Evolutionary conservation across 23 tunicate genomes (phyloP), one percentile per base, ranked within the genome.

Genomic region (Oikopleura dioica): DNA sequence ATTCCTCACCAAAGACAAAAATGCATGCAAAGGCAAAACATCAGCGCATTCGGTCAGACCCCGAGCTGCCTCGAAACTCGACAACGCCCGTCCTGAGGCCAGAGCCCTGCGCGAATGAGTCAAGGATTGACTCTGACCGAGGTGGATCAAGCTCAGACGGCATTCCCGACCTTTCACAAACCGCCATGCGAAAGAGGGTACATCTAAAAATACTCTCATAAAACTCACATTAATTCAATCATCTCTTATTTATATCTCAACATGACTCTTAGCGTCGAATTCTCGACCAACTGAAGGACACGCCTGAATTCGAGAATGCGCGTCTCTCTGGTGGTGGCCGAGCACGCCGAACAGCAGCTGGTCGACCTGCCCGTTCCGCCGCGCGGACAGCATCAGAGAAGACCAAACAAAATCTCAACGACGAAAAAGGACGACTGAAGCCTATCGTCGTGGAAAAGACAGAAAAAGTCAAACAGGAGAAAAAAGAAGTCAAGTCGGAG

Each of bases 321-420:
- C 29, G 32, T 2, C 16, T 2, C 29, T 63, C 72, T 28, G 2
- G 30, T 2, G 26, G 5, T 2, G 72, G 72, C 32, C 72, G 72
- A 2, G 33, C 72, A 2, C 72, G 72, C 26, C 72, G 72, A 2
- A 12, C 72, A 63, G 26, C 16, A 12, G 72, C 33, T 23, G 32
- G 30, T 28, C 72, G 72, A 31, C 72, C 72, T 28, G 33, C 33
- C 33, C 29, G 72, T 2, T 23, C 16, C 16, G 72, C 72, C 26
- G 72, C 72, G 16, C 72, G 72, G 33, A 63, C 32, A 2, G 72
- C 72, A 16, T 63, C 72, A 16, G 72, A 63, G 26, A 63, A 31
- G 4, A 63, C 26, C 2, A 23, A 63, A 63, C 30, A 63, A 28
- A 63, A 63, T 63, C 30, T 31, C 2, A 63, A 63, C 16, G 72